These are phyloP conservation scores for Malthinus seriepunctatus DNA, from an alignment of 2,888 invertebrate genomes.

Conservation along the genomic window DNA sequence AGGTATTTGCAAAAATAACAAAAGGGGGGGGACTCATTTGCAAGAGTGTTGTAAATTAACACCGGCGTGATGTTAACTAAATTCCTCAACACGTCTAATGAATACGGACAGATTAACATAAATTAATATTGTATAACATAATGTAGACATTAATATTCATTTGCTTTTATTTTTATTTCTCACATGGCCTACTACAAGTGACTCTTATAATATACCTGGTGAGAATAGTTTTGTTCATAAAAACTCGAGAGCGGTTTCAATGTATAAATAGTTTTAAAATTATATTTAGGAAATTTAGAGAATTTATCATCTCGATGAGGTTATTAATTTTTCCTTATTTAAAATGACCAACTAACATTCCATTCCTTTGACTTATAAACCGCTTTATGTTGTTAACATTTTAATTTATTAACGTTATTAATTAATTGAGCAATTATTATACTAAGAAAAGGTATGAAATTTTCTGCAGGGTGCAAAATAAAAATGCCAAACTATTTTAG, in stretches of 20 bases:
- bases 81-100: conserved; percentile 20
- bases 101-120: conserved; percentile 32
- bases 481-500: too few relatives aligned
- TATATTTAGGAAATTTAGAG: conserved; percentile 5
- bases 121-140: conserved; percentile 35
- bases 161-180: conserved; percentile 32
- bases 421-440: not conserved
- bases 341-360: not conserved
- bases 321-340: not conserved
- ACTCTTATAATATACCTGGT: conserved; percentile 33
- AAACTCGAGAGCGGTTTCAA: conserved; percentile 20
- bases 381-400: not conserved
- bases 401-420: not conserved
- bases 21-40: too few relatives aligned
- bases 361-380: not conserved
- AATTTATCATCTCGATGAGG: not conserved
- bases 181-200: conserved; percentile 30
- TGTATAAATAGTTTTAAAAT: not conserved
- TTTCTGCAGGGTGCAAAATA: too few relatives aligned
- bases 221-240: conserved; percentile 25
- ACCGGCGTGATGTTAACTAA: conserved; percentile 17
- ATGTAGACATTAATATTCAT: conserved; percentile 39
- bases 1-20: too few relatives aligned
- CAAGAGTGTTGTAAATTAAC: conserved; percentile 4
- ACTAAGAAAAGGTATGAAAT: too few relatives aligned